Percentiles rank a stretch among this genome's conserved stretches.
These are phyloP conservation scores for Antechinus stuartii DNA, from an alignment of 2,113 vertebrate species.

Conservation along the genomic window DNA sequence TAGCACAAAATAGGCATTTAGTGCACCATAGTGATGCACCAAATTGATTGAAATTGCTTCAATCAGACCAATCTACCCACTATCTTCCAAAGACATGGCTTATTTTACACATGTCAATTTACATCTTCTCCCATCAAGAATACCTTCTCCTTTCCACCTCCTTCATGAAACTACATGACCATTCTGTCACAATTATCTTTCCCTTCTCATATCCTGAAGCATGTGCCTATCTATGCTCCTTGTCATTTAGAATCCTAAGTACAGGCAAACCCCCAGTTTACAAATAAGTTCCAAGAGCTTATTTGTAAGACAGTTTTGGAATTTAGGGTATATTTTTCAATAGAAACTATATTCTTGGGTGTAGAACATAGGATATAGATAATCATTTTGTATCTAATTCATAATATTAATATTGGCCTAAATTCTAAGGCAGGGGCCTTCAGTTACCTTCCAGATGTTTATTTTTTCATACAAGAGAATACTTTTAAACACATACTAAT, in stretches of 20 bases:
- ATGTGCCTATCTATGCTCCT: neutral
- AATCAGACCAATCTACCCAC: neutral
- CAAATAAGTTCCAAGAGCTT: neutral
- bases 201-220: neutral
- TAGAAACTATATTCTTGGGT: neutral
- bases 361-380: neutral
- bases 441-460: neutral
- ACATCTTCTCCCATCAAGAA: neutral
- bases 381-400: neutral
- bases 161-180: neutral
- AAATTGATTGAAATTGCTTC: neutral
- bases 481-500: neutral
- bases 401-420: neutral
- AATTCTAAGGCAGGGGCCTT: neutral
- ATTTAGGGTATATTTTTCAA: neutral
- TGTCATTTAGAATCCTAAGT: neutral
- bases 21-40: neutral
- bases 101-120: neutral
- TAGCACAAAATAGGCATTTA: neutral
- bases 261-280: neutral
- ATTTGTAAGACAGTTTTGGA: neutral
- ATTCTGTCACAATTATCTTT: neutral
- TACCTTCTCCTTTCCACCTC: neutral
- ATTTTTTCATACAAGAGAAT: neutral
- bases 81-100: neutral